phyloP scores from a whole-genome alignment of 2,797 vertebrate species.

The Eospalax fontanierii region DNA sequence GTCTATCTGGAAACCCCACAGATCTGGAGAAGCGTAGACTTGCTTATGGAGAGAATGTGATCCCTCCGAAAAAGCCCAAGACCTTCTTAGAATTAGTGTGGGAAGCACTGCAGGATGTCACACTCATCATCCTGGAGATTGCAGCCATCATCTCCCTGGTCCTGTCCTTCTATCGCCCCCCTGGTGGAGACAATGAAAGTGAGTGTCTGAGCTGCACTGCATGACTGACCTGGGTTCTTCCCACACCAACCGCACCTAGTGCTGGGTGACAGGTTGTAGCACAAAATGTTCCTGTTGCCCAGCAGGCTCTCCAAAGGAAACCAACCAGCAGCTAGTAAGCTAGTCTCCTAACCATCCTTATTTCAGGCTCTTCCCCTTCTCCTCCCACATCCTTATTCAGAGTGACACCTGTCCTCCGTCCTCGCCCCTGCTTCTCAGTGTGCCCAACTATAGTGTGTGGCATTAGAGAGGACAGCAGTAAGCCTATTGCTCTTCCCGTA shows the following conservation, averaged over 20 bases:
- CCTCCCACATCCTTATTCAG: background rate
- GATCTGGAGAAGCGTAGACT: constrained; percentile 96
- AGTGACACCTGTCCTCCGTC: background rate
- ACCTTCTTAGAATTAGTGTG: constrained; percentile 98
- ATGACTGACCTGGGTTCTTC: fast-evolving
- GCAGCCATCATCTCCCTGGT: constrained; percentile 98
- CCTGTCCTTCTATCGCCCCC: constrained; percentile 97
- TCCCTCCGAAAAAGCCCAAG: constrained; percentile 98
- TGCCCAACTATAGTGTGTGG: background rate
- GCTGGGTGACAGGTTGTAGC: background rate
- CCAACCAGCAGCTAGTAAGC: background rate
- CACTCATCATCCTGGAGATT: constrained; percentile 98
- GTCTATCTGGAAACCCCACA: constrained; percentile 95
- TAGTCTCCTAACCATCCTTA: background rate
- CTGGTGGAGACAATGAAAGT: constrained; percentile 93
- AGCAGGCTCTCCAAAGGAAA: background rate
- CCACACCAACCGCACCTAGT: background rate
- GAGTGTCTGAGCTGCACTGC: constrained; percentile 78
- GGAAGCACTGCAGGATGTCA: constrained; percentile 99
- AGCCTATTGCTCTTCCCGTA: background rate
- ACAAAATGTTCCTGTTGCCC: too few species aligned
- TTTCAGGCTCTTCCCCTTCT: background rate
- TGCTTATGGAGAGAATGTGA: constrained; percentile 95
- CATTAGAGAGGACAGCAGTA: background rate
- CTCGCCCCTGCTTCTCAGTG: background rate